Percentiles rank a stretch among this genome's conserved stretches.
Conservation (phyloP, 2,888 invertebrate genomes). For the Harpagoxenus sublaevis region DNA sequence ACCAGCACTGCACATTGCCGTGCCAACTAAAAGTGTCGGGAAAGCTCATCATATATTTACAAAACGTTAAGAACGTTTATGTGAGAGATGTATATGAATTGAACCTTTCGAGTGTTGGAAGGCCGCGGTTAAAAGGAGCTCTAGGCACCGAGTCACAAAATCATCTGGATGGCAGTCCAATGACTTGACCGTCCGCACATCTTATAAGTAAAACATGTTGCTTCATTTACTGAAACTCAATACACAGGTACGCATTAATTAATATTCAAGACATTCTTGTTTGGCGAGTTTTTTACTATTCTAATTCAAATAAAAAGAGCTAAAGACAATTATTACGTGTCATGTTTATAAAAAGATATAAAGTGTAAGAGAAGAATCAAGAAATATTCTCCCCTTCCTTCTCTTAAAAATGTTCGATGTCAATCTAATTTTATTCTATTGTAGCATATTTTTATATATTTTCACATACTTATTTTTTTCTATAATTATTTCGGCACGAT, state of each 20-base stretch:
- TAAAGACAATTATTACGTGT: neutral
- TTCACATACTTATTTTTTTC: neutral
- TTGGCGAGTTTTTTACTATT: neutral
- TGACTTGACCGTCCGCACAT: neutral
- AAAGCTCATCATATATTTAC: neutral
- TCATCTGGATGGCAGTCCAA: neutral
- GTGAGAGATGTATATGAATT: neutral
- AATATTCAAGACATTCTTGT: neutral
- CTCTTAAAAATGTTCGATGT: neutral
- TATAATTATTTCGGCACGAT: neutral
- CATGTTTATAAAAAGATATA: neutral
- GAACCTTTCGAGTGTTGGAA: neutral
- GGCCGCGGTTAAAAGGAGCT: conserved; percentile 27
- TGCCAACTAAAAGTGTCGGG: neutral
- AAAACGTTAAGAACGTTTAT: neutral
- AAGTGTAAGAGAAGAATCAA: neutral
- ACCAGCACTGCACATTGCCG: neutral
- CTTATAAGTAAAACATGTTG: neutral
- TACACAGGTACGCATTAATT: conserved; percentile 21
- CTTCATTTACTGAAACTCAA: neutral
- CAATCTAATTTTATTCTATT: neutral
- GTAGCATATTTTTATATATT: neutral
- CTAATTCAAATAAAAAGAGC: neutral
- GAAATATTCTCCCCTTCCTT: neutral
- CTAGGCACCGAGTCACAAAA: conserved; percentile 1